Conservation (phyloP, 2,113 vertebrate genomes). For the Coptodon bakossiorum region DNA sequence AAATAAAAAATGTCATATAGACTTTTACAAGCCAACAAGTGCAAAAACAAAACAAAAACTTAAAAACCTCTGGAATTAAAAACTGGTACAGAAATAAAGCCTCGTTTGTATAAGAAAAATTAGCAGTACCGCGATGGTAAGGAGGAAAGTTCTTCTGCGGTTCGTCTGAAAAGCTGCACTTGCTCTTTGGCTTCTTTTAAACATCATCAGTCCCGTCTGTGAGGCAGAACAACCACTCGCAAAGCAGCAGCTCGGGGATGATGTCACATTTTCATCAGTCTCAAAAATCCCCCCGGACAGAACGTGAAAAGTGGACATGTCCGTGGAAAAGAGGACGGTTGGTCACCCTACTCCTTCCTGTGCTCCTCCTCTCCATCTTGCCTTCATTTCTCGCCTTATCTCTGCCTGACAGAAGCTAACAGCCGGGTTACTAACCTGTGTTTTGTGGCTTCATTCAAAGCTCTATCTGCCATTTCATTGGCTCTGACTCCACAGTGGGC, state of each 20-base stretch:
- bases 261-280: not conserved
- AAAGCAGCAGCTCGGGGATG: not conserved
- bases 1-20: not conserved
- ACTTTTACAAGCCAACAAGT: not conserved
- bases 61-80: not conserved
- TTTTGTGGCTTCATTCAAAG: not conserved
- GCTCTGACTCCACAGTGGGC: not conserved
- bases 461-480: not conserved
- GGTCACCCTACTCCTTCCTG: no score
- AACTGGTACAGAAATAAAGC: not conserved
- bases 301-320: no score
- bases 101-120: not conserved
- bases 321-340: no score
- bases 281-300: no score
- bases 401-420: not conserved
- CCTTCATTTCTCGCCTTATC: not conserved
- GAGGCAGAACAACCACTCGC: not conserved
- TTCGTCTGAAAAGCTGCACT: no score
- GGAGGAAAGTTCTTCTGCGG: not conserved
- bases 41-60: not conserved
- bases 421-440: not conserved
- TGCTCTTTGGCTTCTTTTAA: not conserved
- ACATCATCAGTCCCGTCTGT: not conserved
- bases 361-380: no score
- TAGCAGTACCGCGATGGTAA: accelerated